Percentiles rank a stretch among this genome's conserved stretches.
Conservation (phyloP, 2,113 vertebrate genomes). For the Solenodon paradoxus region DNA sequence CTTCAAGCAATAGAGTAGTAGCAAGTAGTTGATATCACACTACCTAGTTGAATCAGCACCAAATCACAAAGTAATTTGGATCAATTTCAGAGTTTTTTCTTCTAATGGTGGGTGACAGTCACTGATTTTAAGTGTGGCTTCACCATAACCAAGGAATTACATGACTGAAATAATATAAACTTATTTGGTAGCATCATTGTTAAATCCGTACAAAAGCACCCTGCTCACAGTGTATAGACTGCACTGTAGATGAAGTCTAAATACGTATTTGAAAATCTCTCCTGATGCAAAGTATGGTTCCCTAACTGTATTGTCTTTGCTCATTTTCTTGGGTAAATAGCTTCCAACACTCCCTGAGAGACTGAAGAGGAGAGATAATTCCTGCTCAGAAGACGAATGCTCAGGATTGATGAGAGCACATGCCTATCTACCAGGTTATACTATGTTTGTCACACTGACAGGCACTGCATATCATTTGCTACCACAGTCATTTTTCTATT, state of each 20-base stretch:
- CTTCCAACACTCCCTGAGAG: not conserved
- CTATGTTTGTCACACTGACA: not conserved
- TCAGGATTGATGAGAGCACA: fast-evolving
- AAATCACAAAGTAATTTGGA: constrained; percentile 2
- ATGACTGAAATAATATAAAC: fast-evolving
- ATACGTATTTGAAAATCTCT: not conserved
- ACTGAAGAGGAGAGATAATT: too few species aligned
- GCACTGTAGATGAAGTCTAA: fast-evolving
- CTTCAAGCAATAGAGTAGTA: not conserved
- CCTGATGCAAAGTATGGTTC: not conserved
- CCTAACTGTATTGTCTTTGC: not conserved
- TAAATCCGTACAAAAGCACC: fast-evolving
- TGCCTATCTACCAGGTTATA: fast-evolving
- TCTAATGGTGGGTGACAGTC: not conserved
- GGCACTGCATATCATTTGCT: not conserved
- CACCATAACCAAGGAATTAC: fast-evolving
- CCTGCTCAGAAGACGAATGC: not conserved
- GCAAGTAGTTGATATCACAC: constrained; percentile 38
- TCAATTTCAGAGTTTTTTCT: not conserved
- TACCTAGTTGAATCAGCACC: constrained; percentile 42
- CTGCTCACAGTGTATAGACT: fast-evolving
- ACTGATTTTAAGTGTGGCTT: fast-evolving
- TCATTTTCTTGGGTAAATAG: not conserved
- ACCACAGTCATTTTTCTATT: not conserved
- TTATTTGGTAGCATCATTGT: fast-evolving